Percentiles rank a stretch among this genome's conserved stretches.
These are phyloP conservation scores for Mythimna impura DNA, from an alignment of 2,888 invertebrate species.

Conservation along the genomic window DNA sequence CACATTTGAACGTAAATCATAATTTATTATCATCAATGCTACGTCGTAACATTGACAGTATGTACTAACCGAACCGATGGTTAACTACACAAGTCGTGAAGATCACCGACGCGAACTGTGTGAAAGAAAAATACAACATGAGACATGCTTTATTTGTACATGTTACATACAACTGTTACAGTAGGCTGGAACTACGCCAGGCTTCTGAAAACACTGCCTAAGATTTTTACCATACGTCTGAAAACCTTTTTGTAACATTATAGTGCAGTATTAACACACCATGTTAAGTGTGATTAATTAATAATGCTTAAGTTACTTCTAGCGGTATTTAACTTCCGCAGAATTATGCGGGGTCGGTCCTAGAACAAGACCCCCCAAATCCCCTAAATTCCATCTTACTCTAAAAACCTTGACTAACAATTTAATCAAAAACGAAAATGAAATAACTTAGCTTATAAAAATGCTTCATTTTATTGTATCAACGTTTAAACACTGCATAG, in stretches of 20 bases:
- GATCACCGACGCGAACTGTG: conserved; percentile 69
- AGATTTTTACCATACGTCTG: too few relatives aligned
- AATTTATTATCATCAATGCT: conserved; percentile 60
- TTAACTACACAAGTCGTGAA: conserved; percentile 58
- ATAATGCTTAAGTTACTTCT: too few relatives aligned
- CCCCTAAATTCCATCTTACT: too few relatives aligned
- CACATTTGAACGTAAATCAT: conserved; percentile 49
- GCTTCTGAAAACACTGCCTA: too few relatives aligned
- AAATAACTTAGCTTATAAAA: conserved; percentile 20
- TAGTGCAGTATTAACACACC: too few relatives aligned
- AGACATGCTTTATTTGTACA: conserved; percentile 65
- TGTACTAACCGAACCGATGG: conserved; percentile 74
- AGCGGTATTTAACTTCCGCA: too few relatives aligned
- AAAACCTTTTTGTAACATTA: too few relatives aligned
- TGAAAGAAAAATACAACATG: conserved; percentile 74
- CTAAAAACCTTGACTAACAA: neutral
- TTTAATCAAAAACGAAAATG: conserved; percentile 3
- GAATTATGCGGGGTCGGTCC: too few relatives aligned
- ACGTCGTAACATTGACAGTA: conserved; percentile 46
- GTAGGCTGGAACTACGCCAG: conserved; percentile 45
- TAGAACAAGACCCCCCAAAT: too few relatives aligned
- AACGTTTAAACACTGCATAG: conserved; percentile 29
- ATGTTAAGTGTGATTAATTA: too few relatives aligned
- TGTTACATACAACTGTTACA: conserved; percentile 41
- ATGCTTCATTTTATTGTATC: conserved; percentile 22